Conservation (phyloP, 2,888 invertebrate genomes). For the Alloscopus bannaensis region DNA sequence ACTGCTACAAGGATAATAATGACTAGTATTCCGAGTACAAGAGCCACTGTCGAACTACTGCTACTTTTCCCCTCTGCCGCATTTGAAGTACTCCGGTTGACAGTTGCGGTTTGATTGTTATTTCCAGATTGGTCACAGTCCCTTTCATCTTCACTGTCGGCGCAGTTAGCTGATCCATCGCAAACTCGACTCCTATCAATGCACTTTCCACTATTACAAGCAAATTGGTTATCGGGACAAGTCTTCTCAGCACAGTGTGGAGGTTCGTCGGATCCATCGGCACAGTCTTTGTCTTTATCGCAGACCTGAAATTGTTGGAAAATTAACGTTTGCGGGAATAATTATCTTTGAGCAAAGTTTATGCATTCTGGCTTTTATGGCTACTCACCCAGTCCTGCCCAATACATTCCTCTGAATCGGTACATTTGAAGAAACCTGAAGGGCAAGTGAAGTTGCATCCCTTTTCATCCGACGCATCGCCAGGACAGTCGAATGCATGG, state of each 20-base stretch:
- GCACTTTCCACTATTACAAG: slow-evolving; percentile 80
- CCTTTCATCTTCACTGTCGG: slow-evolving; percentile 59
- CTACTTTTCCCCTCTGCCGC: neutral
- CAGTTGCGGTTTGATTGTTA: too few relatives aligned
- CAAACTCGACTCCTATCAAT: slow-evolving; percentile 71
- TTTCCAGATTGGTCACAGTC: slow-evolving; percentile 27
- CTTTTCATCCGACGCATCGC: slow-evolving; percentile 76
- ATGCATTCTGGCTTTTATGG: neutral
- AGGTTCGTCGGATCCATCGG: slow-evolving; percentile 77
- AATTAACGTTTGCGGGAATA: too few relatives aligned
- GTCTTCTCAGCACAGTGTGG: slow-evolving; percentile 32
- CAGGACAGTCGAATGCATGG: slow-evolving; percentile 69
- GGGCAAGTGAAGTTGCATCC: slow-evolving; percentile 69
- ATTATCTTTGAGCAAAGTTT: neutral
- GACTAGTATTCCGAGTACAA: slow-evolving; percentile 57
- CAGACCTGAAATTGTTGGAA: slow-evolving; percentile 75
- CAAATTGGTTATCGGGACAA: slow-evolving; percentile 75
- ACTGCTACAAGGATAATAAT: slow-evolving; percentile 57
- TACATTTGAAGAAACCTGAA: slow-evolving; percentile 60
- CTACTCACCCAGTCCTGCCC: slow-evolving; percentile 67
- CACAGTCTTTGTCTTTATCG: slow-evolving; percentile 78
- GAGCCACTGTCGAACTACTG: slow-evolving; percentile 41
- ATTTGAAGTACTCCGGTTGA: slow-evolving; percentile 7
- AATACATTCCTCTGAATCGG: slow-evolving; percentile 31
- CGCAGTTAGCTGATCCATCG: slow-evolving; percentile 72